Conservation (phyloP, 1,140 invertebrate genomes). For the Triops longicaudatus region DNA sequence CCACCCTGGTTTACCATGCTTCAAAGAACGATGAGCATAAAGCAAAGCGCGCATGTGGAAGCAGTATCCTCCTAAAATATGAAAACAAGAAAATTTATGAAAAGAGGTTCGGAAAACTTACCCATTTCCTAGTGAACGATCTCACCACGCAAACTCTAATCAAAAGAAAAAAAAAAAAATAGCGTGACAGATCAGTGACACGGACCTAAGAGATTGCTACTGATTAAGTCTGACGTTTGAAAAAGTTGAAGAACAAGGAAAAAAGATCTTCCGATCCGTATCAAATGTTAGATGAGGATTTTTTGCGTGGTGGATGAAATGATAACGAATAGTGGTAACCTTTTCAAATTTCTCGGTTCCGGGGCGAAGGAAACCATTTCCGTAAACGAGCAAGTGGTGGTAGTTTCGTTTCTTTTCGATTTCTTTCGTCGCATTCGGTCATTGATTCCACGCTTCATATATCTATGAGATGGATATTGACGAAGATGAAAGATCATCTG, state of each 20-base stretch:
- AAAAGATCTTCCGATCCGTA: not conserved
- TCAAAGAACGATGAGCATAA: not conserved
- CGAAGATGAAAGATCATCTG: not conserved
- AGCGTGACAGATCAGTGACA: conserved; percentile 5
- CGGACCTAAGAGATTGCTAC: not conserved
- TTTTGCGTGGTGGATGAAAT: not conserved
- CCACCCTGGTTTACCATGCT: too few relatives aligned
- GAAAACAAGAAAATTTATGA: not conserved
- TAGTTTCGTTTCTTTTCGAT: not conserved
- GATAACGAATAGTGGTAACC: conserved; percentile 7
- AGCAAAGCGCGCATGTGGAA: not conserved
- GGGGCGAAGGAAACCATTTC: not conserved
- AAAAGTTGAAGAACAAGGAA: too few relatives aligned
- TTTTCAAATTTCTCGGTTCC: not conserved
- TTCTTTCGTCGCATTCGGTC: not conserved
- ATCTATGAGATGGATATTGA: not conserved
- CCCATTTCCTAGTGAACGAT: not conserved
- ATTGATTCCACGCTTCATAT: not conserved
- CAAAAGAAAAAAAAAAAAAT: not conserved
- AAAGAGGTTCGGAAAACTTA: not conserved
- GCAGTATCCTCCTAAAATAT: not conserved
- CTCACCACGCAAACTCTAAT: not conserved
- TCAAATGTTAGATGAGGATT: not conserved
- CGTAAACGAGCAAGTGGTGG: not conserved
- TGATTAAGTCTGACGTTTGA: not conserved